A percentile compares a stretch with the other conserved stretches of the same genome.
These are phyloP conservation scores for Agriopis aurantiaria DNA, from an alignment of 2,888 invertebrate species.

Conservation along the genomic window DNA sequence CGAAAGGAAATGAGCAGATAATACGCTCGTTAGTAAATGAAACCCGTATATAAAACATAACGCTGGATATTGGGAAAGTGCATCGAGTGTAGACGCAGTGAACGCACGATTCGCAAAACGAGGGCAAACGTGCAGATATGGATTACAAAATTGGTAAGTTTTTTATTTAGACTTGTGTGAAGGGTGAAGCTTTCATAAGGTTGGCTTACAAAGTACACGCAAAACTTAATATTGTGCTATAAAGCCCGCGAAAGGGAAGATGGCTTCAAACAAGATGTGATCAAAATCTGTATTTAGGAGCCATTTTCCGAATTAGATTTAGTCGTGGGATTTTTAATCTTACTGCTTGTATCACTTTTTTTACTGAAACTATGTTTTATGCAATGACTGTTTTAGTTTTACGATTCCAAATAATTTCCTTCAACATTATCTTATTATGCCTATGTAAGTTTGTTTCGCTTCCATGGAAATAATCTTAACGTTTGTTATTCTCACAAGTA, in stretches of 20 bases:
- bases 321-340: too few species aligned
- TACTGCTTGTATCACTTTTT: too few species aligned
- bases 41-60: constrained; percentile 58
- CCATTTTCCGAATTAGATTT: too few species aligned
- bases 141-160: constrained; percentile 47
- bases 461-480: too few species aligned
- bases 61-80: constrained; percentile 35
- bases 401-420: too few species aligned
- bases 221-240: background rate
- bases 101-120: constrained; percentile 19
- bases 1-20: constrained; percentile 64
- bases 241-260: background rate
- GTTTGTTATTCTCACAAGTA: too few species aligned
- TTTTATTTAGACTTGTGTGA: constrained; percentile 8
- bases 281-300: background rate
- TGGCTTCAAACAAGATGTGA: background rate
- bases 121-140: constrained; percentile 39
- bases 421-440: too few species aligned
- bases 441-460: too few species aligned
- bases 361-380: too few species aligned
- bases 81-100: constrained; percentile 22
- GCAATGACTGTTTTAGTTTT: too few species aligned
- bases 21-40: constrained; percentile 51
- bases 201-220: background rate
- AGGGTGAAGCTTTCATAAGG: background rate